Evolutionary conservation across 2,888 invertebrate genomes (phyloP), one percentile per base, ranked within the genome.

Genomic region (Agrilus mali): DNA sequence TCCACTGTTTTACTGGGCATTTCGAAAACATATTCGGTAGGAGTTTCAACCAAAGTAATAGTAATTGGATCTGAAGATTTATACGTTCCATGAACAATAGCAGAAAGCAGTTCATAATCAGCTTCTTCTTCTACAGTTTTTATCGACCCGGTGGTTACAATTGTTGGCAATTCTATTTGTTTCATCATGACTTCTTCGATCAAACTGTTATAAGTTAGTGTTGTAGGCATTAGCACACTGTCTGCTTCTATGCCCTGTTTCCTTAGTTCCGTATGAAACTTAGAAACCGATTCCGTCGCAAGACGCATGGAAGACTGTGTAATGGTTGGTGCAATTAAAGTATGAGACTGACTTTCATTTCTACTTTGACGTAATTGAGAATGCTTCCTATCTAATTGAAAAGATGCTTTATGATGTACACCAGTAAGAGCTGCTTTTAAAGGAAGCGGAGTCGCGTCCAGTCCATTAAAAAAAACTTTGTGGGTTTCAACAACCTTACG

Each of bases 41-140:
- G 72, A 0, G 83, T 82, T 67, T 85, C 85, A 45, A 68, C 74
- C 2, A 86, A 64, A n/a, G 69, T 65, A 5, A 86, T 64, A 50
- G 72, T 73, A 27, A 82, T 73, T 54, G 74, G 73, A 2, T 73
- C 65, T 10, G 78, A 78, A 49, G 72, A 70, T 39, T 48, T 32
- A 20, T 7, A 13, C 38, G 38, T 20, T 41, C 36, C 33, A 14
- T 7, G 37, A 13, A 34, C 38, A 2, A 15, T 36, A 7, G 8
- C 38, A 4, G 20, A 7, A 15, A 27, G 17, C 10, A 41, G 13
- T 8, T 43, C 45, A 2, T 34, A 34, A 15, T 40, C 41, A 0
- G 37, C 27, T 7, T 47, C 46, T 7, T 33, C 33, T 15, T 37
- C 37, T n/a, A 40, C 42, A 3, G 7, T 8, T 2, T 34, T 40